Evolutionary conservation across 2,113 vertebrate species (phyloP).

Genomic region (Chrysemys picta): DNA sequence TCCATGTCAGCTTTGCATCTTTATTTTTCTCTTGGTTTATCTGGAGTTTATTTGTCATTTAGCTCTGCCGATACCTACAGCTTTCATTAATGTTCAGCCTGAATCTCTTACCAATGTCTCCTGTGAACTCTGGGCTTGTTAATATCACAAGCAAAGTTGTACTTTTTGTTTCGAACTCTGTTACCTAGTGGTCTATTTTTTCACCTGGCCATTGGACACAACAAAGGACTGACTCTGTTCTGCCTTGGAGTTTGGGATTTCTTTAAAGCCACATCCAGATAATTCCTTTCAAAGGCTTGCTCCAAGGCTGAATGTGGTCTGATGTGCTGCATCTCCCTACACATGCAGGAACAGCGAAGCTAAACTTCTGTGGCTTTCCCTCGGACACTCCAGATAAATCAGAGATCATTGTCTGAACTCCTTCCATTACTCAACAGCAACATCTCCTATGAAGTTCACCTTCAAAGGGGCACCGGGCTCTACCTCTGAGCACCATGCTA

Average conservation of each 20-base stretch:
- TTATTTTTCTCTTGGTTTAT: background rate
- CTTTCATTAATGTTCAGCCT: background rate
- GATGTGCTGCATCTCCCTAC: rapidly evolving
- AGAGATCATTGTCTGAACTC: background rate
- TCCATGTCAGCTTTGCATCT: rapidly evolving
- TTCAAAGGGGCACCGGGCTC: background rate
- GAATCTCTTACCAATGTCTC: background rate
- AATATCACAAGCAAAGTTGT: background rate
- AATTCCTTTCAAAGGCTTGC: background rate
- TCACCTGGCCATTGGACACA: background rate
- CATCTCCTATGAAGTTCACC: background rate
- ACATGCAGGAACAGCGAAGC: background rate
- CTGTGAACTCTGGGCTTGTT: background rate
- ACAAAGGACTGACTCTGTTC: no score
- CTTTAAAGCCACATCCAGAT: no score
- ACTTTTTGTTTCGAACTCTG: background rate
- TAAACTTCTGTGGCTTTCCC: background rate
- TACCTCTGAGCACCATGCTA: background rate
- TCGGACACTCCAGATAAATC: background rate
- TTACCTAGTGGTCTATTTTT: background rate
- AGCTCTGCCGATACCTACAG: background rate
- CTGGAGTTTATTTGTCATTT: background rate
- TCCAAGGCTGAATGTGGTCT: background rate
- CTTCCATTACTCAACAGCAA: background rate
- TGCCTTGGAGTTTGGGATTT: no score